Base-by-base conservation (phyloP, 2,113 vertebrate species). In the Myodes glareolus region DNA sequence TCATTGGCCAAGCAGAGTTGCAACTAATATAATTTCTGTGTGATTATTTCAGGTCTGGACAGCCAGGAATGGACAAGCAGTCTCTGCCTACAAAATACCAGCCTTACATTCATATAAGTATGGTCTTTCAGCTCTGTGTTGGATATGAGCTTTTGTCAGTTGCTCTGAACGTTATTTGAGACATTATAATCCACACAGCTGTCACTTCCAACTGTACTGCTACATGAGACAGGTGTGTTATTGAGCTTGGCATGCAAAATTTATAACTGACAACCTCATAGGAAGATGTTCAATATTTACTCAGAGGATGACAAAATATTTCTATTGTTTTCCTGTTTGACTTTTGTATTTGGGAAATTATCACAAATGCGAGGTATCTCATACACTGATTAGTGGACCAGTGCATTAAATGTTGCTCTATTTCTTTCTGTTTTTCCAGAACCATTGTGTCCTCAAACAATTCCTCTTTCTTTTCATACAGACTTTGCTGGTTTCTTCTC, bases 151-250 rank as follows among this genome's bases (percentile, higher is more conserved):
- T 94, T 89, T 63, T 92, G 45, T 70, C 70, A 27, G 47, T 78
- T 19, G 45, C 33, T 88, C 36, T 92, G 70, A 94, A 86, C 21
- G 42, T 63, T 73, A 67, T 67, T 75, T 88, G 63, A 61, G 45
- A 77, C 87, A 85, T 4, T 70, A 91, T 90, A 91, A 70, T 94
- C 73, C 90, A 27, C 92, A 27, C 55, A 80, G 25, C 29, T 88
- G 9, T 50, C 55, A 91, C 52, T 80, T 94, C 39, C 75, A 55
- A 95, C 73, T 63, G 14, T 31, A 27, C 31, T 67, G 31, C 36
- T 87, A 1, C 68, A 45, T 45, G 80, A 82, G 6, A 85, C 16
- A 88, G 29, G 80, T 27, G 82, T 17, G 78, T n/a, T 75, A 73
- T 68, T 84, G 39, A 93, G 36, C 29, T 68, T 82, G 75, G 47